These are phyloP conservation scores for Propithecus deckenii DNA, from an alignment of 2,797 vertebrate genomes.

Conservation along the genomic window DNA sequence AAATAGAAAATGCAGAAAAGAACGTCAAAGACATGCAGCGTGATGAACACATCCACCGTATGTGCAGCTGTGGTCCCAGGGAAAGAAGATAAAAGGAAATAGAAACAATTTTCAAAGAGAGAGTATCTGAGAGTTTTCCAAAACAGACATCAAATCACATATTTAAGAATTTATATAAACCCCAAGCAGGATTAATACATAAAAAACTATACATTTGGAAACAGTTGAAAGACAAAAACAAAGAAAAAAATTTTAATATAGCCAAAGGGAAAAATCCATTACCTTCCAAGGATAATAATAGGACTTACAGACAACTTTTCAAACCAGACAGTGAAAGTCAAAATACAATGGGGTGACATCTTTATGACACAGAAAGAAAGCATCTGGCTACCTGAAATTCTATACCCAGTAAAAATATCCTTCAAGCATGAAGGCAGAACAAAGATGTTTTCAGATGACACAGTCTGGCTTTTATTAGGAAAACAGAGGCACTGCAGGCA, in stretches of 20 bases:
- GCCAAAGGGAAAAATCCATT: background rate
- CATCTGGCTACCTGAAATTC: background rate
- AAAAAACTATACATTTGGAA: background rate
- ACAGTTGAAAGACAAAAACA: background rate
- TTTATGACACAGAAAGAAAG: background rate
- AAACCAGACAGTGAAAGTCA: background rate
- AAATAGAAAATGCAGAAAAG: background rate
- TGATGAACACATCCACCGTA: background rate
- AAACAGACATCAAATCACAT: background rate
- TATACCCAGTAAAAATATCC: background rate
- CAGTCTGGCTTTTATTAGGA: background rate
- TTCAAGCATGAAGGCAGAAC: background rate
- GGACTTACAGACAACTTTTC: background rate
- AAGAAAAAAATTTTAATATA: background rate
- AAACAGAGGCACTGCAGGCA: background rate
- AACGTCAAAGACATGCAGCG: background rate
- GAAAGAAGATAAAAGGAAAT: background rate
- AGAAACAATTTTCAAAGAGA: background rate
- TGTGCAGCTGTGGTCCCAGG: background rate
- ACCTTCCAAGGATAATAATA: background rate
- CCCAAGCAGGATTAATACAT: background rate
- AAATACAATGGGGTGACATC: background rate
- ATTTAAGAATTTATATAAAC: background rate
- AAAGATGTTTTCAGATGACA: background rate
- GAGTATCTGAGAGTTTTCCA: background rate